These are phyloP conservation scores for Ericerus pela DNA, from an alignment of 1,140 invertebrate genomes.

Conservation along the genomic window DNA sequence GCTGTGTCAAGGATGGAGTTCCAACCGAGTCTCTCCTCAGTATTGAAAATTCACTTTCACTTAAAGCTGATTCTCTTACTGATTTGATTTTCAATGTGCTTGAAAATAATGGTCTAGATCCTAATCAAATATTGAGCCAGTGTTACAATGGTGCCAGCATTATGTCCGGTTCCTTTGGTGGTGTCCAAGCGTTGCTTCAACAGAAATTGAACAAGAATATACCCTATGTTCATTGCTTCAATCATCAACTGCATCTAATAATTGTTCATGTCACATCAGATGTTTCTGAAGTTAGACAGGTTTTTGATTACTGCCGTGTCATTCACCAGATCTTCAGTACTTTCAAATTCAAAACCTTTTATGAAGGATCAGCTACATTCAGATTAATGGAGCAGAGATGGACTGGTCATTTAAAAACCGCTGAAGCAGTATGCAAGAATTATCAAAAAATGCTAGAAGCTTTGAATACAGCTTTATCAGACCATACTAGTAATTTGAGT, in stretches of 20 bases:
- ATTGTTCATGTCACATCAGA: background rate
- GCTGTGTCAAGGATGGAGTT: background rate
- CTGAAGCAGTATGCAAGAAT: too few relatives aligned
- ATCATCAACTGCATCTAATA: background rate
- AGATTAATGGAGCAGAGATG: conserved; percentile 1
- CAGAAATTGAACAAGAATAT: background rate
- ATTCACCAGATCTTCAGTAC: background rate
- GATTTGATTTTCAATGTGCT: background rate
- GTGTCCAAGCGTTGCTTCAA: background rate
- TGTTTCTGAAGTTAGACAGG: background rate
- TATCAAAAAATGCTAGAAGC: too few relatives aligned
- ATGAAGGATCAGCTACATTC: background rate
- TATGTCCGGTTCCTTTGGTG: background rate
- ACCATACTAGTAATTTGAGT: too few relatives aligned
- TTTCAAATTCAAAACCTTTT: background rate
- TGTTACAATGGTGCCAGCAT: conserved; percentile 3
- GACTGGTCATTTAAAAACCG: too few relatives aligned
- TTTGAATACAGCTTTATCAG: too few relatives aligned
- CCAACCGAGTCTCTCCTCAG: background rate
- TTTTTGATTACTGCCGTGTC: background rate
- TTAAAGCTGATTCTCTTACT: background rate
- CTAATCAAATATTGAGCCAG: background rate
- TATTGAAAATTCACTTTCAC: background rate
- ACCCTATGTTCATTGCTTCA: too few relatives aligned
- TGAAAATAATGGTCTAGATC: background rate